A percentile compares a stretch with the other conserved stretches of the same genome.
Conservation (phyloP, 2,113 vertebrate species). For the Meriones unguiculatus region DNA sequence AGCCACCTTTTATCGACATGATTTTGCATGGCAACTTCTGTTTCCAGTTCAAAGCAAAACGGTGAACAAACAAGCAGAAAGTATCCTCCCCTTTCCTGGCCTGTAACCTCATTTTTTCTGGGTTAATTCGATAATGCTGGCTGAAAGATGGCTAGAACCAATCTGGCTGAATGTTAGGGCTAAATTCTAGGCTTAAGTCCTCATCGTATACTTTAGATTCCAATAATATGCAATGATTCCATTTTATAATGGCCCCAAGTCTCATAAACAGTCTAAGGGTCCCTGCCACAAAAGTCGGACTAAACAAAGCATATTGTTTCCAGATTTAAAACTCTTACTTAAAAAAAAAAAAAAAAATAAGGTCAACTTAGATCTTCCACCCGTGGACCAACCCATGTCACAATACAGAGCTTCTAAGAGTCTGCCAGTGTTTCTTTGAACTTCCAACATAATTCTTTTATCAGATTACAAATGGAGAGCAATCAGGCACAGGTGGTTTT, state of each 20-base stretch:
- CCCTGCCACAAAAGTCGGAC: not conserved
- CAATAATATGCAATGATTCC: slow-evolving; percentile 44
- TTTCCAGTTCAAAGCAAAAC: slow-evolving; percentile 67
- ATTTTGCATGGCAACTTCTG: slow-evolving; percentile 40
- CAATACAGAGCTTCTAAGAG: not conserved
- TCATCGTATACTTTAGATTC: slow-evolving; percentile 3
- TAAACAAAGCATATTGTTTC: not conserved
- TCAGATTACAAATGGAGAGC: not conserved
- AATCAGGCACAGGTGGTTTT: not conserved
- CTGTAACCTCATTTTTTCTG: not conserved
- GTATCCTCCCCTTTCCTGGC: slow-evolving; percentile 34
- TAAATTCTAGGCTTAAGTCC: slow-evolving; percentile 23
- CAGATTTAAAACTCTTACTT: slow-evolving; percentile 14
- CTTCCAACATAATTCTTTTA: not conserved
- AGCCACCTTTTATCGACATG: slow-evolving; percentile 62
- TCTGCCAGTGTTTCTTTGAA: not conserved
- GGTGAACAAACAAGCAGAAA: slow-evolving; percentile 57
- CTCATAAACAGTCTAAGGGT: not conserved
- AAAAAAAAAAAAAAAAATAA: not conserved
- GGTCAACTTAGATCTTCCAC: not conserved
- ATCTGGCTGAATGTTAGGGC: slow-evolving; percentile 24
- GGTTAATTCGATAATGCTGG: slow-evolving; percentile 41
- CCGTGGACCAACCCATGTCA: not conserved
- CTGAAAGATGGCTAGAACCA: not conserved
- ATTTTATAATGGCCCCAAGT: slow-evolving; percentile 19